A percentile compares a stretch with the other conserved stretches of the same genome.
These are phyloP conservation scores for Eretmocerus hayati DNA, from an alignment of 2,888 invertebrate genomes.

Conservation along the genomic window DNA sequence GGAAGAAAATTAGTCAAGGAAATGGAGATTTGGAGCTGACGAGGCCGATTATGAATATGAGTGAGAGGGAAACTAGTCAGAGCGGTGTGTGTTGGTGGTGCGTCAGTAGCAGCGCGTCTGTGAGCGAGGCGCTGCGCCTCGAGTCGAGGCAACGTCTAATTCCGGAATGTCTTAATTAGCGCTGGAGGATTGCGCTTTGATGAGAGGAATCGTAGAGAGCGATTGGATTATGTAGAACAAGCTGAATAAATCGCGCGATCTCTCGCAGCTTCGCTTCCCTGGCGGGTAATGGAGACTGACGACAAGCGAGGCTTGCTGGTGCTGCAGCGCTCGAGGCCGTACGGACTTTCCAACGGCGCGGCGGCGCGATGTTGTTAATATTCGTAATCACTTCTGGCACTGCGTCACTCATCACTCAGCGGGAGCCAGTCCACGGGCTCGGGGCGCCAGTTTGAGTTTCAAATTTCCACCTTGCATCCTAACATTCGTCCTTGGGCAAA, in stretches of 20 bases:
- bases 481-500: too few species aligned
- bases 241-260: slow-evolving; percentile 31
- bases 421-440: too few species aligned
- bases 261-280: slow-evolving; percentile 1
- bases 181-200: slow-evolving; percentile 21
- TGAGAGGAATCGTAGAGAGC: slow-evolving; percentile 15
- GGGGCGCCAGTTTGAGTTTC: too few species aligned
- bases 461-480: too few species aligned
- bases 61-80: neutral
- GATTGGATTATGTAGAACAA: slow-evolving; percentile 36
- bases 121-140: too few species aligned
- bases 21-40: neutral
- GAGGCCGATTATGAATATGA: neutral
- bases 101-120: slow-evolving; percentile 8
- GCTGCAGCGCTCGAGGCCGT: too few species aligned
- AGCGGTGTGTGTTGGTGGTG: too few species aligned
- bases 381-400: slow-evolving; percentile 11
- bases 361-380: slow-evolving; percentile 11
- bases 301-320: too few species aligned
- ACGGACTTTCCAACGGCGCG: neutral
- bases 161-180: slow-evolving; percentile 22
- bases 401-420: too few species aligned
- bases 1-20: neutral
- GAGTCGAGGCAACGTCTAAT: slow-evolving; percentile 7
- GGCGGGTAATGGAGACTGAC: neutral